Conservation (phyloP, 2,113 vertebrate species). For the Eolophus roseicapilla region DNA sequence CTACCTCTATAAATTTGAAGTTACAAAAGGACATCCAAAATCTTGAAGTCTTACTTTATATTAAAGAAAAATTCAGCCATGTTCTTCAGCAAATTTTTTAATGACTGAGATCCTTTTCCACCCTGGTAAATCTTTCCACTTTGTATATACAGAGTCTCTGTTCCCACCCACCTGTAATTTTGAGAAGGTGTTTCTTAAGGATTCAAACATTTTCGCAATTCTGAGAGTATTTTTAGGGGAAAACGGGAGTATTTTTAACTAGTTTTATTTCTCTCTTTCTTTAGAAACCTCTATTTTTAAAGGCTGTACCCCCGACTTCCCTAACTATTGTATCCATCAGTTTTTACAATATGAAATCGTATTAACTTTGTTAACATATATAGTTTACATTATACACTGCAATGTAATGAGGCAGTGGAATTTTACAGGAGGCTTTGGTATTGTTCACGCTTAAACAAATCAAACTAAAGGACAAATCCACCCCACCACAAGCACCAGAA, state of each 20-base stretch:
- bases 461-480: neutral
- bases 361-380: neutral
- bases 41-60: neutral
- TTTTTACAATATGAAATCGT: neutral
- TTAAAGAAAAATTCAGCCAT: neutral
- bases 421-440: neutral
- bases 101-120: neutral
- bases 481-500: neutral
- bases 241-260: neutral
- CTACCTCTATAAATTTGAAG: neutral
- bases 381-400: neutral
- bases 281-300: neutral
- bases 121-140: neutral
- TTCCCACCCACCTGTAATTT: neutral
- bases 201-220: neutral
- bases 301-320: neutral
- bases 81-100: neutral
- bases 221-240: neutral
- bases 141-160: neutral
- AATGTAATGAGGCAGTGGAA: neutral
- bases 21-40: neutral
- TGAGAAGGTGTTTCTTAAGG: neutral
- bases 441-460: neutral
- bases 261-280: neutral
- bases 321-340: neutral